phyloP scores from a whole-genome alignment of 2,113 vertebrate species.

The Myanophis thanlyinensis region DNA sequence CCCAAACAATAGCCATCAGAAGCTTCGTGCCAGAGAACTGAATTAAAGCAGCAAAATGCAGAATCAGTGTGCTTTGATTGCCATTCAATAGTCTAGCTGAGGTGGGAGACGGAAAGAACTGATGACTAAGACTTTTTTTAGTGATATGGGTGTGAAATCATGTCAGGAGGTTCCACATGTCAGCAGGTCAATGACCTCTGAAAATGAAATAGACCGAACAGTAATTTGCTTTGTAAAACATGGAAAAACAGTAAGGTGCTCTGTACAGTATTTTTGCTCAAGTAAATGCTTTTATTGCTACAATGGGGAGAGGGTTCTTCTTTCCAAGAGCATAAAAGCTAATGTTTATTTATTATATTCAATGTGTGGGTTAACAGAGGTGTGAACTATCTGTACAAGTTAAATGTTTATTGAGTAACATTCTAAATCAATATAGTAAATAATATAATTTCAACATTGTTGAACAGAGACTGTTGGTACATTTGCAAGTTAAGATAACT shows the following conservation, averaged over 20 bases:
- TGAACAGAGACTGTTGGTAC: neutral
- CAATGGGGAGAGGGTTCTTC: no score
- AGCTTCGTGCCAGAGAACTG: conserved; percentile 67
- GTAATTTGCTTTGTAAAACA: conserved; percentile 18
- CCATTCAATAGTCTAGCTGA: conserved; percentile 85
- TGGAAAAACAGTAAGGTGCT: neutral
- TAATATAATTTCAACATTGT: neutral
- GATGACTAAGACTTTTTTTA: conserved; percentile 62
- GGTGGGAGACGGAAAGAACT: conserved; percentile 74
- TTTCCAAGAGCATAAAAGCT: conserved; percentile 7
- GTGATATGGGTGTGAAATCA: conserved; percentile 48
- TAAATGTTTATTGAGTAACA: neutral
- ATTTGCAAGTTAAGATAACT: neutral
- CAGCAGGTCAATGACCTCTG: conserved; percentile 49
- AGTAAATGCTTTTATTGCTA: neutral
- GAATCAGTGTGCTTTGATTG: conserved; percentile 70
- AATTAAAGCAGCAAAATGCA: conserved; percentile 77
- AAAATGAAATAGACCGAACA: neutral
- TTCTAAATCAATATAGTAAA: neutral
- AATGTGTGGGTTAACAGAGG: neutral
- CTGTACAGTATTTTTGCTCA: neutral
- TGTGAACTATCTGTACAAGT: conserved; percentile 1
- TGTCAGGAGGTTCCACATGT: conserved; percentile 66
- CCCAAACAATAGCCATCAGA: conserved; percentile 67
- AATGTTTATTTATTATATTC: neutral